Evolutionary conservation across 2,888 invertebrate genomes (phyloP).

Genomic region (Eupithecia inturbata): DNA sequence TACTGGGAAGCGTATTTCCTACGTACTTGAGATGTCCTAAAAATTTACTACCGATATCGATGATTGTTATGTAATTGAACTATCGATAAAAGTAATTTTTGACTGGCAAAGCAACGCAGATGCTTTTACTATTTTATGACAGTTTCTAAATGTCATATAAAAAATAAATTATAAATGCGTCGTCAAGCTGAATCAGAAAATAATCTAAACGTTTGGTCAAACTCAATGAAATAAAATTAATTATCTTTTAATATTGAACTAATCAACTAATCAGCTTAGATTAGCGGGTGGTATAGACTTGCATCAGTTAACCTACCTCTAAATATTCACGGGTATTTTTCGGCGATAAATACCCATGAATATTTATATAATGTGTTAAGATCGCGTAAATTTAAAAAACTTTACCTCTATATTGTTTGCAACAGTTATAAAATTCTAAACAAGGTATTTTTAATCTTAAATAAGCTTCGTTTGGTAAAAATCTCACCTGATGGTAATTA

Average conservation of each 20-base stretch:
- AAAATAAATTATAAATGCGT: background rate
- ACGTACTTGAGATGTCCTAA: conserved; percentile 36
- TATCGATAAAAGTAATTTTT: background rate
- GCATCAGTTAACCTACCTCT: background rate
- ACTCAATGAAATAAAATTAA: background rate
- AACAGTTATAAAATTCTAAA: background rate
- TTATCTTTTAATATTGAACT: background rate
- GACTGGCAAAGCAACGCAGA: background rate
- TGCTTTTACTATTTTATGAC: background rate
- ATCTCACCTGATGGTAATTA: too few species aligned
- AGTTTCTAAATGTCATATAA: background rate
- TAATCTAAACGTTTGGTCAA: background rate
- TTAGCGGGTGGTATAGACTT: background rate
- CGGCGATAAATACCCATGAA: too few species aligned
- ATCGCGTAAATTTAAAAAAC: too few species aligned
- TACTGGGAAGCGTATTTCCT: conserved; percentile 33
- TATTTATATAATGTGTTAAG: too few species aligned
- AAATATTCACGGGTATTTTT: too few species aligned
- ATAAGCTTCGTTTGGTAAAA: too few species aligned
- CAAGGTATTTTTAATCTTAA: too few species aligned
- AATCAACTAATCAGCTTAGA: background rate
- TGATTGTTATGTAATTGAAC: background rate
- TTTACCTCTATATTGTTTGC: background rate
- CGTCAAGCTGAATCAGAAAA: background rate
- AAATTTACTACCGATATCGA: conserved; percentile 27